phyloP scores from a whole-genome alignment of 2,113 vertebrate genomes.

The Macquaria australasica region DNA sequence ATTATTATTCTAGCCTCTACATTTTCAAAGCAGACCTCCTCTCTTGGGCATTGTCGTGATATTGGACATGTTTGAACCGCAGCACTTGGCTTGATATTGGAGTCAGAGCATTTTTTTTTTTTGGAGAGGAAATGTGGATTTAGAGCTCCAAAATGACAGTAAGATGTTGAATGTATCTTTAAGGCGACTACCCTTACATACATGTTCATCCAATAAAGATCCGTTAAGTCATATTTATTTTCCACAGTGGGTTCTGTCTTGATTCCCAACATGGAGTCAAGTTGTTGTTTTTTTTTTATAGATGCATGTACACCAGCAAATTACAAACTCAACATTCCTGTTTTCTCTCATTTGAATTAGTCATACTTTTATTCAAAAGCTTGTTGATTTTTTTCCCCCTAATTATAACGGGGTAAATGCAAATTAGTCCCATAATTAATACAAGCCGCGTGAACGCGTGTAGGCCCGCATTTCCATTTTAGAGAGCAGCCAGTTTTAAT shows the following conservation, averaged over 20 bases:
- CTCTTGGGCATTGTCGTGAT: slow-evolving; percentile 69
- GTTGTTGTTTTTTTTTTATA: neutral
- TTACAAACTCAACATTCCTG: slow-evolving; percentile 42
- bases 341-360: slow-evolving; percentile 68
- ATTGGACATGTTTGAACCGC: slow-evolving; percentile 79
- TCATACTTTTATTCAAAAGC: slow-evolving; percentile 73
- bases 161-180: slow-evolving; percentile 87
- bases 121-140: slow-evolving; percentile 69
- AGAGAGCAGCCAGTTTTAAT: slow-evolving; percentile 71
- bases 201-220: slow-evolving; percentile 89
- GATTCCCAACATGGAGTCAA: slow-evolving; percentile 48
- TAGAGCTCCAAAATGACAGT: slow-evolving; percentile 77
- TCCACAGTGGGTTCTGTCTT: slow-evolving; percentile 64
- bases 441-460: slow-evolving; percentile 66
- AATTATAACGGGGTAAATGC: slow-evolving; percentile 74
- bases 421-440: slow-evolving; percentile 77
- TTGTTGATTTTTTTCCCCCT: slow-evolving; percentile 61
- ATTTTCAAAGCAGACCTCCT: slow-evolving; percentile 62
- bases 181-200: slow-evolving; percentile 82
- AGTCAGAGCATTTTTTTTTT: slow-evolving; percentile 74
- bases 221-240: slow-evolving; percentile 80
- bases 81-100: slow-evolving; percentile 83
- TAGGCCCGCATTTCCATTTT: slow-evolving; percentile 67
- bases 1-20: slow-evolving; percentile 50
- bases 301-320: slow-evolving; percentile 40